Conservation (phyloP, 2,888 invertebrate species). For the Subacronicta megacephala region DNA sequence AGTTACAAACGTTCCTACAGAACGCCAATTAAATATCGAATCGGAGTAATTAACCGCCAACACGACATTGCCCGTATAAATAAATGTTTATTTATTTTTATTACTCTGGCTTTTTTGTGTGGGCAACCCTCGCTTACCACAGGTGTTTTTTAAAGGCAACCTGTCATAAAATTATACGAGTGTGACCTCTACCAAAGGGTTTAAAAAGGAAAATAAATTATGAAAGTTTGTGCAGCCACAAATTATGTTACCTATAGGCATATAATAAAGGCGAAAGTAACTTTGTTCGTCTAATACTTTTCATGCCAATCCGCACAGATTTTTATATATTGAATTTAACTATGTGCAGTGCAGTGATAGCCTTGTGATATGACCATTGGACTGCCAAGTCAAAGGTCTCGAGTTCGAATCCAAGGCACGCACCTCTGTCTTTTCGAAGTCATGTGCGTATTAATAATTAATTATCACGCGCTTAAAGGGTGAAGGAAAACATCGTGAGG, state of each 20-base stretch:
- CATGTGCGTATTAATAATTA: too few species aligned
- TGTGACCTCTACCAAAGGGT: not conserved
- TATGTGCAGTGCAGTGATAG: too few species aligned
- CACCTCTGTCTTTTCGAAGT: too few species aligned
- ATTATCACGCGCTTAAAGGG: too few species aligned
- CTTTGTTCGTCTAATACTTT: too few species aligned
- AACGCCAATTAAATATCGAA: slow-evolving; percentile 20
- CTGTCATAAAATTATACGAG: not conserved
- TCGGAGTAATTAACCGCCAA: slow-evolving; percentile 12
- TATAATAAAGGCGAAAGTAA: too few species aligned
- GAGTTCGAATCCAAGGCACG: too few species aligned
- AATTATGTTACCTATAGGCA: not conserved
- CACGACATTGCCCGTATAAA: slow-evolving; percentile 11
- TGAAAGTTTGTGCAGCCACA: not conserved
- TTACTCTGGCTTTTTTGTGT: not conserved
- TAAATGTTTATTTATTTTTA: slow-evolving; percentile 2
- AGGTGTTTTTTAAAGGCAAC: not conserved
- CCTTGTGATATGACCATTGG: too few species aligned
- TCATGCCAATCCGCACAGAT: too few species aligned
- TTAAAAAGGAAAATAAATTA: not conserved
- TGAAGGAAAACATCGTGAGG: too few species aligned
- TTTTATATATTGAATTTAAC: too few species aligned
- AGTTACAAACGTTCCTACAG: slow-evolving; percentile 12
- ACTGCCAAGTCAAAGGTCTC: too few species aligned
- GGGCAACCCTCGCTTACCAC: not conserved